Conservation (phyloP, 2,888 invertebrate genomes). For the Heliconius aoede region DNA sequence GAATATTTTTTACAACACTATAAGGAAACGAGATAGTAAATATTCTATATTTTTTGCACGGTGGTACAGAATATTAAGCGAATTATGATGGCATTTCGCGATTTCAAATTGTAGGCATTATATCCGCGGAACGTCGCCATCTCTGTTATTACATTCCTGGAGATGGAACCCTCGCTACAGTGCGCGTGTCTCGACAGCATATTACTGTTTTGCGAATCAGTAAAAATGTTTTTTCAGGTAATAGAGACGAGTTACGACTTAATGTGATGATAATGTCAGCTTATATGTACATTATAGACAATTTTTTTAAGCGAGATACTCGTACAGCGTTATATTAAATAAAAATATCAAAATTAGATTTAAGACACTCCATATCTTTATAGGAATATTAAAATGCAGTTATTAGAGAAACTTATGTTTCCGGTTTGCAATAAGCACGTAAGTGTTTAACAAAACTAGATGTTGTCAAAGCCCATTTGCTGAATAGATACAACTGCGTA, state of each 20-base stretch:
- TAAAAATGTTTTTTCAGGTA: constrained; percentile 15
- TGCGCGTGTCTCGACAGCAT: constrained; percentile 20
- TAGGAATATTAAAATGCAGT: too few species aligned
- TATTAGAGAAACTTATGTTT: not conserved
- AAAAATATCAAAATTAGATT: too few species aligned
- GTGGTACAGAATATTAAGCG: constrained; percentile 61
- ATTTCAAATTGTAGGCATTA: constrained; percentile 74
- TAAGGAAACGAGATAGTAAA: constrained; percentile 44
- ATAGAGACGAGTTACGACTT: constrained; percentile 14
- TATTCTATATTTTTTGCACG: constrained; percentile 60
- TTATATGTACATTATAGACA: too few species aligned
- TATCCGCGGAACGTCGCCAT: constrained; percentile 63
- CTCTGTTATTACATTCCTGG: constrained; percentile 73
- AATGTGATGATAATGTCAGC: not conserved
- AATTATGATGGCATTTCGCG: constrained; percentile 66
- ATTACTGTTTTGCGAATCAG: constrained; percentile 26
- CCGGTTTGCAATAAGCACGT: not conserved
- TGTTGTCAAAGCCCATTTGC: constrained; percentile 29
- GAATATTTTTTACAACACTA: constrained; percentile 17
- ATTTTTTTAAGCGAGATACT: too few species aligned
- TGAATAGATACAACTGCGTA: constrained; percentile 25
- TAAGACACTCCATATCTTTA: too few species aligned
- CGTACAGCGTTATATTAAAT: too few species aligned
- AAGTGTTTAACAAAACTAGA: constrained; percentile 4
- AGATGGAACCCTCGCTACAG: constrained; percentile 21